Base-by-base conservation (phyloP, 2,113 vertebrate species). In the Gopherus flavomarginatus region DNA sequence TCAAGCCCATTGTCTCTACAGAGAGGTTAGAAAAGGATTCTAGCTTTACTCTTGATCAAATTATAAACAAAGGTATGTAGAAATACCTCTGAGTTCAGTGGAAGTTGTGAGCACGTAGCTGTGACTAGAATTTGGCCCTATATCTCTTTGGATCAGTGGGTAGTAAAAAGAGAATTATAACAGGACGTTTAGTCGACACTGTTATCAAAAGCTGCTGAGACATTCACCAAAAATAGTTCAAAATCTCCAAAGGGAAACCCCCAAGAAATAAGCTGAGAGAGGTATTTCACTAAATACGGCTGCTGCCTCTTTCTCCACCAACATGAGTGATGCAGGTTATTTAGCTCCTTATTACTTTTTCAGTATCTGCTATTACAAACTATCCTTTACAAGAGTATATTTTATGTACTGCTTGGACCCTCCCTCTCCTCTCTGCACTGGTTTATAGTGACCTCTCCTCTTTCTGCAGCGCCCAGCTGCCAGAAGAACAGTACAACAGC, bases 401-500 rank as follows among this genome's bases (percentile, higher is more conserved):
- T 98, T 99, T 83, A 98, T 97, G 75, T 98, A 97, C 53, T 96
- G 98, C 97, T 98, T 98, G 10, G 97, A 98, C 19, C 89, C 94
- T n/a, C 75, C 79, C 38, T 85, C 97, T 42, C 95, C 96, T 53
- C 95, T 98, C 95, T 96, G 96, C 5, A 97, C 31, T 0, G 98
- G 98, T 35, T 97, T 97, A 89, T 99, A 99, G 49, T 97, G 97
- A 9, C 99, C 98, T 85, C 97, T 98, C 86, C 97, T 98, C 93
- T 91, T 98, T 85, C 93, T 97, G 90, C 98, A 98, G 97, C 89
- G 95, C 65, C 98, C 98, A 3, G 98, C 98, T 5, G 97, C 98
- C 96, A 98, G 93, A 90, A 98, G 91, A 16, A 98, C 87, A 5
- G 97, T 96, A 92, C 99, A 99, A 44, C 98, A 99, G 97, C 99